phyloP scores from a whole-genome alignment of 2,113 vertebrate genomes.

The Coptodon rendalli region DNA sequence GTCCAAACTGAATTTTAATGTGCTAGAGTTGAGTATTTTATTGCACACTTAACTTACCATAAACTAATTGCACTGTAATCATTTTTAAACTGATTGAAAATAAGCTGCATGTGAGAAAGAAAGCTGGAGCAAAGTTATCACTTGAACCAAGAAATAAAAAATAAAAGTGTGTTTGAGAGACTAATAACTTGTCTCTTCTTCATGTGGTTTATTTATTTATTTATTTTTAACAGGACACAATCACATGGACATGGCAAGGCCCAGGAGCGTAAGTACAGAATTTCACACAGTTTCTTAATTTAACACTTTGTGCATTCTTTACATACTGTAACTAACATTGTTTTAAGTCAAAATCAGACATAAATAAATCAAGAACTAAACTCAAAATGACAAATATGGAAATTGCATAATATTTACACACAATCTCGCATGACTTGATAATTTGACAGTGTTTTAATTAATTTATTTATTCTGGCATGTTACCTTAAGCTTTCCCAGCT shows the following conservation, averaged over 20 bases:
- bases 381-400: neutral
- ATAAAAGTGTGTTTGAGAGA: neutral
- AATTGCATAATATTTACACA: neutral
- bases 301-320: neutral
- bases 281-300: neutral
- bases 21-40: neutral
- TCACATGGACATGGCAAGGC: constrained; percentile 97
- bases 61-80: neutral
- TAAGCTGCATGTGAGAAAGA: neutral
- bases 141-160: neutral
- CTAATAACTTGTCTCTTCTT: neutral
- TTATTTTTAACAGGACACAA: constrained; percentile 78
- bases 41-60: neutral
- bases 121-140: neutral
- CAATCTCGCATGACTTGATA: neutral
- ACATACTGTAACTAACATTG: neutral
- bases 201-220: neutral
- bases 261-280: constrained; percentile 84
- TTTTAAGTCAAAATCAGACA: neutral
- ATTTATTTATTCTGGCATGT: fast-evolving
- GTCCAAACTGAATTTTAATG: neutral
- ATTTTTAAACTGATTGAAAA: neutral
- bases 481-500: neutral
- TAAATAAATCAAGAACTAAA: neutral
- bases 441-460: neutral